Evolutionary conservation across 1,140 invertebrate species (phyloP), one percentile per base, ranked within the genome.

Genomic region (Drosophila micromelanica): DNA sequence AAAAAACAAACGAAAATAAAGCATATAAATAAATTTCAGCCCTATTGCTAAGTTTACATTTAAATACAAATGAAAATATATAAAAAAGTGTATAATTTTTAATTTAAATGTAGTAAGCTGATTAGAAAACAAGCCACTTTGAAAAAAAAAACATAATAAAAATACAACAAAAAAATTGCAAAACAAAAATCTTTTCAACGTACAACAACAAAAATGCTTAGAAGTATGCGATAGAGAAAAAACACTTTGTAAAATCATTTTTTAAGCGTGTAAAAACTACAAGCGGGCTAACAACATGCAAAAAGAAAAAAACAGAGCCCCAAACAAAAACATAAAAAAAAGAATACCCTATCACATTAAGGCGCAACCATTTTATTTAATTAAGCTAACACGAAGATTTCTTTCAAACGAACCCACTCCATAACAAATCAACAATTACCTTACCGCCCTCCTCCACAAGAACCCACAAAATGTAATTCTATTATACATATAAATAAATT

Each of bases 401-500:
- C 74, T 82, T 87, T 80, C 43, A 82, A 82, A 81, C 51, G 40
- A 76, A 46, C 67, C 57, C 45, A 61, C 32, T 63, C 56, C 56
- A 64, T 17, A 61, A 67, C 59, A 64, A 57, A 57, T 64, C 48
- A 63, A 62, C 48, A 63, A 62, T 65, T 65, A 72, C 59, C 72
- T 69, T 78, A 60, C 30, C 27, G 30, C 46, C 61, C 35, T 54
- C 38, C 32, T 32, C 38, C 68, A 80, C 60, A 73, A 20, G 43
- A 42, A 30, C 61, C 37, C 62, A 52, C 62, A 78, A 82, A 80
- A 89, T 89, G 85, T 89, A 89, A 90, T 89, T 89, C 84, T 89
- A 89, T 72, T 74, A 89, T 90, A 89, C 82, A 89, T 90, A 89
- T 89, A 89, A 89, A 89, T 90, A 90, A 89, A 89, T 90, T 90